phyloP scores from a whole-genome alignment of 1,140 invertebrate genomes.

The Cylas formicarius region DNA sequence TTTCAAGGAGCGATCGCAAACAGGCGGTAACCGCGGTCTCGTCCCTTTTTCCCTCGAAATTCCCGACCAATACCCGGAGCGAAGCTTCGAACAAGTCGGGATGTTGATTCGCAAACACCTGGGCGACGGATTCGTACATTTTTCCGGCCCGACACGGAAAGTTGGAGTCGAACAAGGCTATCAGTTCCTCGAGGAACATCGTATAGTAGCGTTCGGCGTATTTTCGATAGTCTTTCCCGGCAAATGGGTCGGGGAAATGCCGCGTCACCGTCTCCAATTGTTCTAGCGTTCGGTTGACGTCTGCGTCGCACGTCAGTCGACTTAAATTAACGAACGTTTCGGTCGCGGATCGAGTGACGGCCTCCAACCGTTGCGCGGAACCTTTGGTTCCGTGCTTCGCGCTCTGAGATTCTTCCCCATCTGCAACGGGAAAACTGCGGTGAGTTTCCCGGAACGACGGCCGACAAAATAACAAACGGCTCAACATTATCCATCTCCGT shows the following conservation, averaged over 20 bases:
- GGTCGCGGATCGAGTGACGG: slow-evolving; percentile 11
- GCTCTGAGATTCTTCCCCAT: slow-evolving; percentile 19
- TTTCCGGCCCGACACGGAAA: slow-evolving; percentile 44
- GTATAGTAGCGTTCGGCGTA: slow-evolving; percentile 43
- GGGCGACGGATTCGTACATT: slow-evolving; percentile 38
- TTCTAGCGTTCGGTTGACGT: slow-evolving; percentile 36
- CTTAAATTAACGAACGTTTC: slow-evolving; percentile 38
- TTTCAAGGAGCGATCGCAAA: slow-evolving; percentile 47
- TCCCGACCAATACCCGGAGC: slow-evolving; percentile 43
- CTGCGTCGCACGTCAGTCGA: slow-evolving; percentile 42
- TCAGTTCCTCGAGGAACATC: slow-evolving; percentile 42
- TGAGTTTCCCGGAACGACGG: slow-evolving; percentile 39
- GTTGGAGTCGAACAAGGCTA: slow-evolving; percentile 46
- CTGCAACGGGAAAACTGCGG: slow-evolving; percentile 41
- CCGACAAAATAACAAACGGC: too few species aligned
- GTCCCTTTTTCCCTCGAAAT: slow-evolving; percentile 32
- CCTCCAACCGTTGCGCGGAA: slow-evolving; percentile 17
- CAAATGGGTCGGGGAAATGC: slow-evolving; percentile 54
- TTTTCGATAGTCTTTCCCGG: slow-evolving; percentile 51
- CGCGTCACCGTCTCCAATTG: slow-evolving; percentile 26
- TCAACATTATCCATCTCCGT: too few species aligned
- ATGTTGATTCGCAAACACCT: slow-evolving; percentile 50
- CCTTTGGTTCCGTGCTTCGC: slow-evolving; percentile 12
- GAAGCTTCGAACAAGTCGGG: slow-evolving; percentile 46
- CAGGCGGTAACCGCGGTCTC: slow-evolving; percentile 38